Base-by-base conservation (phyloP, 2,797 vertebrate species). In the Clarias laeviceps region DNA sequence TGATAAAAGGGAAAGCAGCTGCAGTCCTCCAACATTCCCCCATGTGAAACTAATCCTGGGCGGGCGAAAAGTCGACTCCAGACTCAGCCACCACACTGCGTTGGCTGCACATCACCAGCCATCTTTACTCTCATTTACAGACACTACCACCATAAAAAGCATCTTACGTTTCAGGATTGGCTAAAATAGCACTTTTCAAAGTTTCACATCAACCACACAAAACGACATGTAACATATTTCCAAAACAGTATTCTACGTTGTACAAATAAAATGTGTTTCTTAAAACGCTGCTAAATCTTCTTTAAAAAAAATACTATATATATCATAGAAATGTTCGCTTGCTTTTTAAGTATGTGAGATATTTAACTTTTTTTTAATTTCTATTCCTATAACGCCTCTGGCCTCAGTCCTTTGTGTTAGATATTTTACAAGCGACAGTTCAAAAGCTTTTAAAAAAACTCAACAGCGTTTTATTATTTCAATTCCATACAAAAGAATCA, bases 1-100 rank as follows among this genome's bases (percentile, higher is more conserved):
- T 79, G 83, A 85, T 84, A 85, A 79, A 78, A 80, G 77, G 56
- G 12, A 85, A 73, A 66, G 80, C 85, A 74, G 80, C 76, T 85
- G 86, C 59, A 62, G 73, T 83, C 82, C 87, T 86, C 82, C 61
- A 82, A 50, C 56, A 50, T 54, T 80, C 74, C 72, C 62, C 85
- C 84, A 80, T 86, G 89, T 87, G 85, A 65, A 74, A 80, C 87
- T 89, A 87, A 89, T 89, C 88, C 87, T 18, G 54, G 84, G 59
- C 66, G 62, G 34, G 76, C 77, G 24, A 32, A 76, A 56, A 87
- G 76, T 80, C 81, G 50, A 83, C 81, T 87, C 74, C 74, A 40
- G 34, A 29, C 66, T 54, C 82, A 32, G 40, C 68, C 59, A 64
- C 37, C 50, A 57, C 66, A 45, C 65, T 22, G 57, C 4, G 62